phyloP scores from a whole-genome alignment of 2,113 vertebrate species.

The Zosterops pallidus region DNA sequence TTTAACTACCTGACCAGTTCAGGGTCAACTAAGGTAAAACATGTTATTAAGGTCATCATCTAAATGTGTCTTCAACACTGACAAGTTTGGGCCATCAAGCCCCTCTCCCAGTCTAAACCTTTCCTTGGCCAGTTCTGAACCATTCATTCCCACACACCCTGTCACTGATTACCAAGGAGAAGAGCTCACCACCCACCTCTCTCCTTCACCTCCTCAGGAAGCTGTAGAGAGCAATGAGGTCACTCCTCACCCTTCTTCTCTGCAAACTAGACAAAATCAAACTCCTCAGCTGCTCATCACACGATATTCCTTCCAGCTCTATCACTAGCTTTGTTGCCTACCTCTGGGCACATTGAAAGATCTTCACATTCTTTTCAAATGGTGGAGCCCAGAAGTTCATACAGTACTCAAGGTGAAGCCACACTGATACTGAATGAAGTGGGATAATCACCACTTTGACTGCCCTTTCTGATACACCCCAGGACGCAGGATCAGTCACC shows the following conservation, averaged over 20 bases:
- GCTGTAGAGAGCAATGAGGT: neutral
- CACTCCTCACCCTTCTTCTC: neutral
- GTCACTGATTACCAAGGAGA: neutral
- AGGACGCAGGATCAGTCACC: neutral
- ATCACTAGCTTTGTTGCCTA: neutral
- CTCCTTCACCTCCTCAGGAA: neutral
- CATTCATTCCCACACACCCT: neutral
- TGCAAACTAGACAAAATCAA: neutral
- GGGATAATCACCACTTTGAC: neutral
- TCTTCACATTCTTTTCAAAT: neutral
- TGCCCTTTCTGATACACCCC: neutral
- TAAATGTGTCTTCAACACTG: neutral
- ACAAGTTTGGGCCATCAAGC: accelerated
- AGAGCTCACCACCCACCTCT: neutral
- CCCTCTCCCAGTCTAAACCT: neutral
- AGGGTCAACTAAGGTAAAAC: neutral
- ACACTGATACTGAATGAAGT: neutral
- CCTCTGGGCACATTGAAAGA: neutral
- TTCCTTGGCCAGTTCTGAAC: neutral
- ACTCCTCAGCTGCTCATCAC: neutral
- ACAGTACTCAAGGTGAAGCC: neutral
- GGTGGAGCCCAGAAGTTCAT: neutral
- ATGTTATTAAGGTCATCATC: neutral
- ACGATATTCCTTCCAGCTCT: neutral
- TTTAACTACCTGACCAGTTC: neutral